Conservation (phyloP, 2,113 vertebrate genomes). For the Monarcha castaneiventris region DNA sequence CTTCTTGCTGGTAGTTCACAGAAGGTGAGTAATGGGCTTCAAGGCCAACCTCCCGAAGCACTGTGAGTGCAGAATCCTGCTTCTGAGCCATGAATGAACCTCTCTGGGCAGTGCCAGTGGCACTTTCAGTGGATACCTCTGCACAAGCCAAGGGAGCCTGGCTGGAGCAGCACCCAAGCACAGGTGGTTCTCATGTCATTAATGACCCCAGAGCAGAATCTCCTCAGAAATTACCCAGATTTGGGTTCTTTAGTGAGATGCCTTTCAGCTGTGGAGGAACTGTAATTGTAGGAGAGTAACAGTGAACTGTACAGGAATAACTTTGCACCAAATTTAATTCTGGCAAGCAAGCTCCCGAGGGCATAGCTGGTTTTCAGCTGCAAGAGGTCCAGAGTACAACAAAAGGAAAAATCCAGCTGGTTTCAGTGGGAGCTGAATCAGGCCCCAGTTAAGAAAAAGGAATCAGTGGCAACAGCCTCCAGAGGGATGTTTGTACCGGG, state of each 20-base stretch:
- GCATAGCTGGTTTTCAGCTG: not conserved
- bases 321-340: not conserved
- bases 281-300: not conserved
- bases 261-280: not conserved
- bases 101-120: not conserved
- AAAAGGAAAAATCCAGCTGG: not conserved
- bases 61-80: not conserved
- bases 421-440: not conserved
- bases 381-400: not conserved
- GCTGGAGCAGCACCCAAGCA: not conserved
- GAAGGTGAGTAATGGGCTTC: not conserved
- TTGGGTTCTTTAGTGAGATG: not conserved
- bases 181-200: rapidly evolving
- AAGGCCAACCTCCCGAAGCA: not conserved
- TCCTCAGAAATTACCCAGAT: not conserved
- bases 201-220: not conserved
- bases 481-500: not conserved
- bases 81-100: not conserved
- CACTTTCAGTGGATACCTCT: not conserved
- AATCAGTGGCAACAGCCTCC: not conserved
- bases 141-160: not conserved
- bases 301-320: not conserved
- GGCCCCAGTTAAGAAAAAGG: not conserved
- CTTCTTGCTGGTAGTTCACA: not conserved
- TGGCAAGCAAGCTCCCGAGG: not conserved